These are phyloP conservation scores for Ploceus nigricollis DNA, from an alignment of 2,113 vertebrate genomes.

Conservation along the genomic window DNA sequence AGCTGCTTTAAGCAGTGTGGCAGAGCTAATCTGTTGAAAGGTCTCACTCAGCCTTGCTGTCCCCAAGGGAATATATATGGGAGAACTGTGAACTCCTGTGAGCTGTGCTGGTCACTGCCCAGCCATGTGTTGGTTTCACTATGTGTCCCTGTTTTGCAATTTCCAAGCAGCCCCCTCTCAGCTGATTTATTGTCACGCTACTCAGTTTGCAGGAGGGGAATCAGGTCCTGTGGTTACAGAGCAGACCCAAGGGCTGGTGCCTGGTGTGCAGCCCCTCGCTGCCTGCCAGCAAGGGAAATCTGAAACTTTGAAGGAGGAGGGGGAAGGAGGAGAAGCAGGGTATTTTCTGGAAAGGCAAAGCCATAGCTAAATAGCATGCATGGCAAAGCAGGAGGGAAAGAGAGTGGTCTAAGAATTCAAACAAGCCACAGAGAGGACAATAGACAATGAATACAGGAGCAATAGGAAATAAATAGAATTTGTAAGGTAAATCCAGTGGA, in stretches of 20 bases:
- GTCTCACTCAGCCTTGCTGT: conserved; percentile 16
- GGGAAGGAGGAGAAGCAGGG: conserved; percentile 34
- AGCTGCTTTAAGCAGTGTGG: not conserved
- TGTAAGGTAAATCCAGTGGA: not conserved
- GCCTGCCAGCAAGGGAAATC: conserved; percentile 47
- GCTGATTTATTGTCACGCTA: conserved; percentile 39
- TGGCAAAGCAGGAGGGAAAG: conserved; percentile 28
- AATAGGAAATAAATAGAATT: not conserved
- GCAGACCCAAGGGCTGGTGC: not conserved
- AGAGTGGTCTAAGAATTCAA: not conserved
- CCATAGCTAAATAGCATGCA: not conserved
- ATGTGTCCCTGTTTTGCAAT: not conserved
- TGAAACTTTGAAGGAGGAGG: conserved; percentile 45
- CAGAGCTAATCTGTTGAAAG: conserved; percentile 23
- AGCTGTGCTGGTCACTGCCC: not conserved
- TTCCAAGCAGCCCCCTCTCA: not conserved
- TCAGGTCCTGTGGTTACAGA: not conserved
- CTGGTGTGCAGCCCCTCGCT: conserved; percentile 18
- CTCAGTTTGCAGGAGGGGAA: conserved; percentile 33
- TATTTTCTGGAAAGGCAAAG: conserved; percentile 42
- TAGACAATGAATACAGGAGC: not conserved
- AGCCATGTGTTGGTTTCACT: not conserved
- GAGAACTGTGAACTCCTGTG: not conserved
- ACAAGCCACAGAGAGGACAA: not conserved
- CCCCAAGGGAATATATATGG: not conserved